phyloP scores from a whole-genome alignment of 2,797 vertebrate species.

The Syncerus caffer region DNA sequence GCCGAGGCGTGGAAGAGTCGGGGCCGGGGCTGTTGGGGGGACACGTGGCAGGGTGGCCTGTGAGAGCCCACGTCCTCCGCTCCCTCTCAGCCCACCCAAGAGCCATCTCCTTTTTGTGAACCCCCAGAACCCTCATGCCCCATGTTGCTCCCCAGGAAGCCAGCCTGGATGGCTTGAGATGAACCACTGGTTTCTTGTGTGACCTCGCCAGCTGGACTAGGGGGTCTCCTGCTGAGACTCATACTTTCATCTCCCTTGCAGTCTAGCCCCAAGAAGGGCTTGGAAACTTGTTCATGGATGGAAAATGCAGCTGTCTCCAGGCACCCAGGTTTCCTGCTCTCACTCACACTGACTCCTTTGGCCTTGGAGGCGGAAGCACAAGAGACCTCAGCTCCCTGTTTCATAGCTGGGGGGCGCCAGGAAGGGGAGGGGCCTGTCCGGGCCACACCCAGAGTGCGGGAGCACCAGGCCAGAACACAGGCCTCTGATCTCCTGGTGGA shows the following conservation, averaged over 20 bases:
- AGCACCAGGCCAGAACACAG: neutral
- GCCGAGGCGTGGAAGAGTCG: conserved; percentile 92
- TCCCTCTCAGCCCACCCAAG: neutral
- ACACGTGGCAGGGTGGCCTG: accelerated
- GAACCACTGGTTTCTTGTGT: neutral
- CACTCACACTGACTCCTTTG: neutral
- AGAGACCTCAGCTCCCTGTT: neutral
- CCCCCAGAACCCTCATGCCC: neutral
- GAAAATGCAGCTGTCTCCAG: neutral
- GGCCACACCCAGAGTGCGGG: neutral
- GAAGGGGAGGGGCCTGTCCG: neutral
- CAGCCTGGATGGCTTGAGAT: neutral
- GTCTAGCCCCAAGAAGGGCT: neutral
- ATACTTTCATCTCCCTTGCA: neutral
- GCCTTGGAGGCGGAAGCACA: neutral
- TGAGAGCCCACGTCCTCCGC: neutral
- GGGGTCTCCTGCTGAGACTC: neutral
- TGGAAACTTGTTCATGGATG: neutral
- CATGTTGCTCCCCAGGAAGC: neutral
- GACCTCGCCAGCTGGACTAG: neutral
- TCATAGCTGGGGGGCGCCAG: neutral
- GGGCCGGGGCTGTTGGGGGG: conserved; percentile 85
- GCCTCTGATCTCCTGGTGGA: neutral
- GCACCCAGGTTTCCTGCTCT: neutral
- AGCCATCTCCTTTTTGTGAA: neutral